phyloP scores from a whole-genome alignment of 2,797 vertebrate genomes.

The Galaxias olidus region DNA sequence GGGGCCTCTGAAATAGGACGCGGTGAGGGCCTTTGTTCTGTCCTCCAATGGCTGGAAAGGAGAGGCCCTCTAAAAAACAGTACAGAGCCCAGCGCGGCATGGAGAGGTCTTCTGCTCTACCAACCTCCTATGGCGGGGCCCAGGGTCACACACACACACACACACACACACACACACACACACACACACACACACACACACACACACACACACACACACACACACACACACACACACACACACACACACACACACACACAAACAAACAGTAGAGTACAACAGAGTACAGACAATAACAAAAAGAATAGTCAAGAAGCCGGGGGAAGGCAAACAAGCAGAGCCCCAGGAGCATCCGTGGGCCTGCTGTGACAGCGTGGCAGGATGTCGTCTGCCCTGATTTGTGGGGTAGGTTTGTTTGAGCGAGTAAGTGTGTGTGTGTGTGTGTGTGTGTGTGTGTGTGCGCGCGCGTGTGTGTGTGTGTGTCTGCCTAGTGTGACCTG shows the following conservation, averaged over 20 bases:
- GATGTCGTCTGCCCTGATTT: constrained; percentile 36
- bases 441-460: constrained; percentile 11
- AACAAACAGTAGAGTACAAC: not conserved
- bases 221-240: constrained; percentile 16
- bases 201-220: constrained; percentile 4
- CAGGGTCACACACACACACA: constrained; percentile 23
- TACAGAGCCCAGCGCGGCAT: constrained; percentile 16
- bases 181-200: constrained; percentile 12
- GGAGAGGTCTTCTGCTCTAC: constrained; percentile 18
- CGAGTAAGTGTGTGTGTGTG: constrained; percentile 12
- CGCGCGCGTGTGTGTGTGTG: not conserved
- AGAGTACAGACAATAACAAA: constrained; percentile 35
- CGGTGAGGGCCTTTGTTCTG: constrained; percentile 55
- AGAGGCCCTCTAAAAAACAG: not conserved
- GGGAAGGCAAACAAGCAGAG: constrained; percentile 45
- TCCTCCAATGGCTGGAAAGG: constrained; percentile 50
- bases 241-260: not conserved
- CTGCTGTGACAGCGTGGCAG: constrained; percentile 43
- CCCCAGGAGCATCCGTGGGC: constrained; percentile 41
- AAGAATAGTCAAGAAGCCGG: constrained; percentile 32
- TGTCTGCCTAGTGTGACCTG: too few relatives aligned
- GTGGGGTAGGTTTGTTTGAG: constrained; percentile 14
- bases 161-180: not conserved
- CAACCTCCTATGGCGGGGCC: constrained; percentile 13
- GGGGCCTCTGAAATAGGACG: constrained; percentile 18